Base-by-base conservation (phyloP, 2,888 invertebrate genomes). In the Drosophila maculinotata region DNA sequence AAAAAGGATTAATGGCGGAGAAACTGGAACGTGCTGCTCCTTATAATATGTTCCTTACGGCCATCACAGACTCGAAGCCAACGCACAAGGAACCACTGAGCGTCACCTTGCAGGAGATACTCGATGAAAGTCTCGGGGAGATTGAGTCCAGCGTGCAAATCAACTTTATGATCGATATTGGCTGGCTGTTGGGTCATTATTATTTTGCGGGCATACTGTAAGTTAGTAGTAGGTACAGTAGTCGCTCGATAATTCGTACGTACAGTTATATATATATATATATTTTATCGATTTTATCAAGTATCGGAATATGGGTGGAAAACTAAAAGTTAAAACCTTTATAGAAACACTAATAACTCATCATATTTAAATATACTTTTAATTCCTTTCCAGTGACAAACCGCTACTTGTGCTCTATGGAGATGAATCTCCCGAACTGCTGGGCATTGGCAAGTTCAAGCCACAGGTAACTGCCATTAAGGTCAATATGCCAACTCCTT, bases 91-190 rank as follows among this genome's bases (percentile, higher is more conserved):
- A 96, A 69, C 92, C 93, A 0, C 92, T 94, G 53, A 94, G 95
- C 0, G 93, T 96, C 4, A 95, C 95, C 0, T 94, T 96, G 76
- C 93, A 94, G 90, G 97, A 97, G 91, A 93, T 97, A n/a, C 91
- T 97, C 3, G 96, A 97, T 82, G 92, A 93, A 6, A 96, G 96
- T 87, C 92, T 97, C 3, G 97, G 97, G 0, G 94, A 94, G 58
- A 91, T 97, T 4, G 94, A 94, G 73, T 93, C 93, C 38, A 95
- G 95, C 0, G 91, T 96, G n/a, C 97, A 98, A 92, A 95, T 98
- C 23, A 98, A 97, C 91, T 98, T 97, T 85, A 97, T 98, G 96
- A 95, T 98, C 33, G 97, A 98, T 80, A 93, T 97, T 8, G 95
- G 95, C 1, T 99, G 98, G 97, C 90, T 98, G 0, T 92, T 97